Conservation (phyloP, 2,113 vertebrate species). For the Baryphthengus martii region DNA sequence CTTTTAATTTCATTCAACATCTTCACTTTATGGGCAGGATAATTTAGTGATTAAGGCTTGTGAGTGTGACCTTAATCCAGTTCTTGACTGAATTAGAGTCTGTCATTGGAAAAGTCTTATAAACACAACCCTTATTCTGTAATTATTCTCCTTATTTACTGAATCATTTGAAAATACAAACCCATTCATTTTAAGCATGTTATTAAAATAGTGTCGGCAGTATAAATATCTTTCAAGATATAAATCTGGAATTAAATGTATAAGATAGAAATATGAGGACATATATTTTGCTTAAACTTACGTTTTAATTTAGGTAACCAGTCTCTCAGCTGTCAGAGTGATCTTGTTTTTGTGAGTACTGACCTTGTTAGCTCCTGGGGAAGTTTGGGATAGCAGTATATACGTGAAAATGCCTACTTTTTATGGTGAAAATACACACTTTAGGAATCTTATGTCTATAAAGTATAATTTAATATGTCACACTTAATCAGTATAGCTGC, state of each 20-base stretch:
- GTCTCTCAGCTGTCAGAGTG: not conserved
- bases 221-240: not conserved
- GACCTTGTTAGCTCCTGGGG: not conserved
- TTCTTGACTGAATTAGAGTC: not conserved
- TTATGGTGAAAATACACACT: not conserved
- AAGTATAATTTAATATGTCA: not conserved
- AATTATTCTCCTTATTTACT: not conserved
- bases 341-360: not conserved
- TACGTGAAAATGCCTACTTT: not conserved
- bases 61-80: not conserved
- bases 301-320: not conserved
- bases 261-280: not conserved
- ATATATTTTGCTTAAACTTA: not conserved
- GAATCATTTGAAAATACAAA: not conserved
- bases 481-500: not conserved
- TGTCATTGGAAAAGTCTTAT: not conserved
- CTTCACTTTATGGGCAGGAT: not conserved
- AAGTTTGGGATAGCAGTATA: not conserved
- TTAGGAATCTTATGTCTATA: not conserved
- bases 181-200: not conserved
- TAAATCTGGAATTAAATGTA: not conserved
- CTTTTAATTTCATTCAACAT: not conserved
- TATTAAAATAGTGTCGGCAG: not conserved
- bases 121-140: not conserved
- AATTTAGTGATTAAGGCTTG: not conserved